Evolutionary conservation across 2,113 vertebrate genomes (phyloP).

Genomic region (Sigmodon hispidus): DNA sequence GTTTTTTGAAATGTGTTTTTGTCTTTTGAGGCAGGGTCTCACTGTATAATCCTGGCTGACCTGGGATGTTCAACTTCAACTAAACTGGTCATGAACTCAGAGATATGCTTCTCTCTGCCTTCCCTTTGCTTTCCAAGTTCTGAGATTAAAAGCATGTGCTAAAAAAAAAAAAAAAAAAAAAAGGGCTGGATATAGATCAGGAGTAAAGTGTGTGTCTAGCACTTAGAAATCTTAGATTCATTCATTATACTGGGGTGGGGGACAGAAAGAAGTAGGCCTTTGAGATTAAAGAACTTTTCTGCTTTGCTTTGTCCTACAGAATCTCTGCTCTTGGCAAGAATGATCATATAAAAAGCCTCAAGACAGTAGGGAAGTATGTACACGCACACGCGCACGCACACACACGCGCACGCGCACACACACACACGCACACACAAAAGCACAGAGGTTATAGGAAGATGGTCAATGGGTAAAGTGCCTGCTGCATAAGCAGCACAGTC

Average conservation of each 20-base stretch:
- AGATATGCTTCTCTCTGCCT: background rate
- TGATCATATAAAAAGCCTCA: background rate
- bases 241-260: background rate
- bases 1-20: background rate
- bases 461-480: background rate
- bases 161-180: background rate
- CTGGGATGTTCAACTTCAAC: background rate
- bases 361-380: background rate
- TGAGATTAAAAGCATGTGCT: background rate
- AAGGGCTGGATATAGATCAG: background rate
- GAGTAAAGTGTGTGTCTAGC: background rate
- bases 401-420: background rate
- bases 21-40: background rate
- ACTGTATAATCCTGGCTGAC: background rate
- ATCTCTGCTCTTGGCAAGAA: background rate
- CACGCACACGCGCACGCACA: background rate
- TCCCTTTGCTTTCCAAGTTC: background rate
- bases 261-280: background rate
- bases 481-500: too few species aligned
- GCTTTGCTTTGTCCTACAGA: background rate
- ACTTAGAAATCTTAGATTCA: background rate
- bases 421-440: background rate
- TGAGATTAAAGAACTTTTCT: constrained; percentile 1
- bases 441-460: background rate
- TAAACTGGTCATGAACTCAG: background rate